phyloP scores from a whole-genome alignment of 2,888 invertebrate genomes.

The Erebia epiphron region DNA sequence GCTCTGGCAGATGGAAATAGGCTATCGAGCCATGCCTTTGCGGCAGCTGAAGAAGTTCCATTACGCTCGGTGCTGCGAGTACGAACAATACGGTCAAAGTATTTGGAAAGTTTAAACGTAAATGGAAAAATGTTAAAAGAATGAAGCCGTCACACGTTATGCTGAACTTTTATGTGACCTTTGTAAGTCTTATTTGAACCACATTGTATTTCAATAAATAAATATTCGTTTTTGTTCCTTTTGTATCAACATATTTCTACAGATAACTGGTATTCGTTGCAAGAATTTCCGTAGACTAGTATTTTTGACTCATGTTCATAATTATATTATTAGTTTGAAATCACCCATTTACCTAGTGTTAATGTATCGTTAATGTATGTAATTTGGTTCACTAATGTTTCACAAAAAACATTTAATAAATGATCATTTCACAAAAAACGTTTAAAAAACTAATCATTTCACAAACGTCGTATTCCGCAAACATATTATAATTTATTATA shows the following conservation, averaged over 20 bases:
- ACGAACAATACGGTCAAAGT: constrained; percentile 35
- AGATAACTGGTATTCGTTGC: too few species aligned
- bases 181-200: neutral
- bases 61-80: constrained; percentile 30
- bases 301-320: too few species aligned
- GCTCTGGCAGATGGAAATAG: constrained; percentile 62
- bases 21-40: constrained; percentile 47
- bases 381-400: too few species aligned
- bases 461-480: too few species aligned
- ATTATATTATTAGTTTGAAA: too few species aligned
- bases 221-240: neutral
- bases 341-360: too few species aligned
- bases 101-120: constrained; percentile 22
- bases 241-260: neutral
- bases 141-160: constrained; percentile 4
- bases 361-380: too few species aligned
- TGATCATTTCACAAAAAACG: too few species aligned
- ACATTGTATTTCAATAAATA: neutral
- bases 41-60: constrained; percentile 35
- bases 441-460: too few species aligned
- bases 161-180: neutral
- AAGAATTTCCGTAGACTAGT: too few species aligned
- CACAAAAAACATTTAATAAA: too few species aligned
- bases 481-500: too few species aligned
- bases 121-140: constrained; percentile 27